Evolutionary conservation across 2,797 vertebrate genomes (phyloP).

Genomic region (Loriculus beryllinus): DNA sequence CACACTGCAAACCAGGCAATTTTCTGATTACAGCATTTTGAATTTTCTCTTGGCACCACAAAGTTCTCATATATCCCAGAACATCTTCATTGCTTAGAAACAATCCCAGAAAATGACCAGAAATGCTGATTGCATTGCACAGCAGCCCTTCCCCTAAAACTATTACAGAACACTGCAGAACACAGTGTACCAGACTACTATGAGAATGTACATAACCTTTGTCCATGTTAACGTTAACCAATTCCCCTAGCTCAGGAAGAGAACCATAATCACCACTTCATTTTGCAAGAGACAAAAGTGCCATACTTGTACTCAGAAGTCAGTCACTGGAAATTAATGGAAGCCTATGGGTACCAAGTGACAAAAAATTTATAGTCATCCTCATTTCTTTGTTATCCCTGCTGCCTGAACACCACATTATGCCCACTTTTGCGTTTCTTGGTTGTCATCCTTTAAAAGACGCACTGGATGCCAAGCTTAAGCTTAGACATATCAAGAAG

Average conservation of each 20-base stretch:
- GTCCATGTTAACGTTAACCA: neutral
- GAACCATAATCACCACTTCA: neutral
- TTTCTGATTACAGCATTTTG: neutral
- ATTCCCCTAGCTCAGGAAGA: neutral
- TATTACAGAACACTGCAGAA: neutral
- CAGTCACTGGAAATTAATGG: neutral
- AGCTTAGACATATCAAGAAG: slow-evolving; percentile 23
- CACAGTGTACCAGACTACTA: neutral
- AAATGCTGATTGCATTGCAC: neutral
- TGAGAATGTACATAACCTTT: neutral
- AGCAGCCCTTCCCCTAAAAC: neutral
- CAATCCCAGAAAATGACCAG: neutral
- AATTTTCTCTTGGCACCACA: neutral
- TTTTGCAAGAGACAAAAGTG: neutral
- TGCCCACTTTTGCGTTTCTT: neutral
- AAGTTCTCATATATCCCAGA: neutral
- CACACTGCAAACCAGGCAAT: neutral
- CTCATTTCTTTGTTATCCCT: neutral
- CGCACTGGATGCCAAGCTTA: neutral
- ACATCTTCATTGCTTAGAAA: neutral
- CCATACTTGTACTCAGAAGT: neutral
- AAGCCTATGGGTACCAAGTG: neutral
- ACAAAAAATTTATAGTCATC: neutral
- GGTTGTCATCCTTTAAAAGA: neutral
- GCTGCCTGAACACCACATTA: neutral